Conservation (phyloP, 2,888 invertebrate genomes). For the Apoda limacodes region DNA sequence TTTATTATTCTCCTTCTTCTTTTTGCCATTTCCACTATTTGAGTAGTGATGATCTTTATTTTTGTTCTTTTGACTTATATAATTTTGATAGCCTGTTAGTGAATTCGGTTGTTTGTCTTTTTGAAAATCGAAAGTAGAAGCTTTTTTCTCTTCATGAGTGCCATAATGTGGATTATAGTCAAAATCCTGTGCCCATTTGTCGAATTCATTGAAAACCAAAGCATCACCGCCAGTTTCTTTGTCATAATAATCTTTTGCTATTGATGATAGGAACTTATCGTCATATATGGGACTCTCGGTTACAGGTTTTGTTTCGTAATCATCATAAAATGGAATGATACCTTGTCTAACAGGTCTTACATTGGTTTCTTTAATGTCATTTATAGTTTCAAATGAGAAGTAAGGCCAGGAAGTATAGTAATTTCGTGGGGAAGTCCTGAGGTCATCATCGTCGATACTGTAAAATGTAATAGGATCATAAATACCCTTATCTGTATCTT, state of each 20-base stretch:
- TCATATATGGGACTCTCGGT: conserved; percentile 39
- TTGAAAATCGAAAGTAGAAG: conserved; percentile 8
- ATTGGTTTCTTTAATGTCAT: conserved; percentile 24
- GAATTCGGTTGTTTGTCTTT: conserved; percentile 18
- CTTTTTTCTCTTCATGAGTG: too few relatives aligned
- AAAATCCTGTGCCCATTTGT: conserved; percentile 39
- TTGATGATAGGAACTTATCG: conserved; percentile 43
- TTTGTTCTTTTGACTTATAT: conserved; percentile 25
- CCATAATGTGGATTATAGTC: conserved; percentile 19
- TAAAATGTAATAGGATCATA: conserved; percentile 26
- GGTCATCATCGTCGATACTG: conserved; percentile 40
- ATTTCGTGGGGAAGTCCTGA: conserved; percentile 35
- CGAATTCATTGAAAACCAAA: conserved; percentile 35
- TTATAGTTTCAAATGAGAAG: conserved; percentile 38
- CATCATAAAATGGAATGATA: conserved; percentile 48
- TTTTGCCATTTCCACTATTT: conserved; percentile 26
- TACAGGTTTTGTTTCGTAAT: conserved; percentile 22
- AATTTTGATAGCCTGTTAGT: too few relatives aligned
- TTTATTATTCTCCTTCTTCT: conserved; percentile 25
- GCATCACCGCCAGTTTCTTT: conserved; percentile 38
- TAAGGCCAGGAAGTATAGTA: conserved; percentile 42
- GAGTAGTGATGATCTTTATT: conserved; percentile 25
- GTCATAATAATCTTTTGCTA: conserved; percentile 45
- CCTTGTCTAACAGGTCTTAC: conserved; percentile 25
- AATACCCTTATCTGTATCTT: conserved; percentile 8